phyloP scores from a whole-genome alignment of 2,888 invertebrate genomes.

The Cancer borealis region DNA sequence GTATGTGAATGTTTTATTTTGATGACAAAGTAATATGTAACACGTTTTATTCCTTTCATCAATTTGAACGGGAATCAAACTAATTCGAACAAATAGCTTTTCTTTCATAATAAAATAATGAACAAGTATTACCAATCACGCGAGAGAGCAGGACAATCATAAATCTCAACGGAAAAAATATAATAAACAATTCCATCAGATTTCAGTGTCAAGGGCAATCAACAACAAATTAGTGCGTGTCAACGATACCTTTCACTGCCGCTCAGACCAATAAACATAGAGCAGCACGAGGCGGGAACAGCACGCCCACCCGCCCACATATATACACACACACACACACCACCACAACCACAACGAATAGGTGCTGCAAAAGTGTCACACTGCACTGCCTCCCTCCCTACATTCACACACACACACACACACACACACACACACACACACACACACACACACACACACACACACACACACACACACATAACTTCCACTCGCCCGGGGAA shows the following conservation, averaged over 20 bases:
- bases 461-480: conserved; percentile 18
- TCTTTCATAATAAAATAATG: neutral
- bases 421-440: neutral
- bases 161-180: neutral
- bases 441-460: neutral
- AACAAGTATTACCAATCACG: neutral
- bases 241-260: neutral
- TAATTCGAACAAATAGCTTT: neutral
- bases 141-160: neutral
- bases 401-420: neutral
- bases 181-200: neutral
- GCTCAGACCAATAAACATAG: neutral
- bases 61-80: neutral
- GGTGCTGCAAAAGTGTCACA: neutral
- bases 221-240: conserved; percentile 27
- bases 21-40: neutral
- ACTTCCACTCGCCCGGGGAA: neutral
- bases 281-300: neutral
- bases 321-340: neutral
- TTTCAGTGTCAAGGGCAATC: conserved; percentile 23
- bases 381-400: neutral
- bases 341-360: neutral
- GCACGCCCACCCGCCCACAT: neutral
- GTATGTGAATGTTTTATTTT: neutral
- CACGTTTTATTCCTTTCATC: neutral